Percentiles rank a stretch among this genome's conserved stretches.
Evolutionary conservation across 2,113 vertebrate species (phyloP).

Genomic region (Strigops habroptila): DNA sequence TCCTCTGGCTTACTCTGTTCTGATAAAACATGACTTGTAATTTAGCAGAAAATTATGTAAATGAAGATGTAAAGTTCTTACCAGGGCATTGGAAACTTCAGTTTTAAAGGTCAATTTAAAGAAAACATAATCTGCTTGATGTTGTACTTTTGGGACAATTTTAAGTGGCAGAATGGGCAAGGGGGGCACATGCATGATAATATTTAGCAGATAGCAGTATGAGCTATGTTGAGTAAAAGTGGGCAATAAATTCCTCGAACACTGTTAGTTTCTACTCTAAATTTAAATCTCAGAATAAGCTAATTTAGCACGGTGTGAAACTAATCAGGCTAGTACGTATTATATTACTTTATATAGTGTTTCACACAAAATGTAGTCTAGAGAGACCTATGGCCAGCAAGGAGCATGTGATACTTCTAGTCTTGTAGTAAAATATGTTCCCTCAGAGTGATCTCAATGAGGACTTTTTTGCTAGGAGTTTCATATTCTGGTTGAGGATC

Average conservation of each 20-base stretch:
- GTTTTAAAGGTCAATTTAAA: constrained; percentile 53
- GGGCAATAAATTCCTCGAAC: background rate
- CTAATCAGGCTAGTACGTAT: background rate
- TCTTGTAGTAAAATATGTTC: background rate
- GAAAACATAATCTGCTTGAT: constrained; percentile 23
- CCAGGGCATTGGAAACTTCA: constrained; percentile 33
- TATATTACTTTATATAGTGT: background rate
- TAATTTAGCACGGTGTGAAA: background rate
- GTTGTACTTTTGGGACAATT: constrained; percentile 22
- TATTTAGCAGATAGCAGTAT: background rate
- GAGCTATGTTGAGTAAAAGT: background rate
- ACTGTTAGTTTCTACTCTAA: background rate
- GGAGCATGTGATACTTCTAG: background rate
- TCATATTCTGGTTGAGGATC: background rate
- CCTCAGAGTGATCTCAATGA: background rate
- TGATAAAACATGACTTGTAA: constrained; percentile 39
- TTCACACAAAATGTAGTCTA: background rate
- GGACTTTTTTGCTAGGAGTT: background rate
- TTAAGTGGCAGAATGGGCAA: background rate
- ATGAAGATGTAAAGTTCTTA: constrained; percentile 42
- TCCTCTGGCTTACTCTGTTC: constrained; percentile 20
- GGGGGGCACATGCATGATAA: background rate
- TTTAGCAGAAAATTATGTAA: constrained; percentile 56
- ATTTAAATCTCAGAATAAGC: constrained; percentile 2
- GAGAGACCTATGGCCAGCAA: background rate